phyloP scores from a whole-genome alignment of 2,113 vertebrate genomes.

The Oxyura jamaicensis region DNA sequence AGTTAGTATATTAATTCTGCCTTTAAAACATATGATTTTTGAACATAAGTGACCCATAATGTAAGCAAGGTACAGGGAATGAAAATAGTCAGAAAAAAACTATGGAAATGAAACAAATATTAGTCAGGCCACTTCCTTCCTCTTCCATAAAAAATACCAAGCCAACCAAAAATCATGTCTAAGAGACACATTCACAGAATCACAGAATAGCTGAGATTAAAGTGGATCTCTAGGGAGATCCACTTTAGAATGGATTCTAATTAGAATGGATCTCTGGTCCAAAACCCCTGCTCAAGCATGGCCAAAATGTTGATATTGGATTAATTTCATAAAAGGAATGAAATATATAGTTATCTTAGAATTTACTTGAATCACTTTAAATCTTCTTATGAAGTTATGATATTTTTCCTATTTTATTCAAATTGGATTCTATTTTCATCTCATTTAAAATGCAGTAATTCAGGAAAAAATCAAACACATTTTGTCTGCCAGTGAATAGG shows the following conservation, averaged over 20 bases:
- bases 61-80: neutral
- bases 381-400: neutral
- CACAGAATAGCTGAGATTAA: neutral
- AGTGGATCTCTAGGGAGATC: neutral
- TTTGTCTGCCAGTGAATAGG: constrained; percentile 36
- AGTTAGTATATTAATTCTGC: neutral
- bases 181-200: neutral
- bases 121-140: neutral
- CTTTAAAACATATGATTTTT: neutral
- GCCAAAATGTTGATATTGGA: neutral
- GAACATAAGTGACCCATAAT: neutral
- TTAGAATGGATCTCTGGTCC: neutral
- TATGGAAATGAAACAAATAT: neutral
- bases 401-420: neutral
- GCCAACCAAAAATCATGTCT: neutral
- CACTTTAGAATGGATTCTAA: too few relatives aligned
- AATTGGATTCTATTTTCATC: neutral
- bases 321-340: neutral
- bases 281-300: neutral
- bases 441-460: constrained; percentile 23
- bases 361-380: neutral
- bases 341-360: neutral
- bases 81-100: neutral
- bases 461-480: constrained; percentile 45
- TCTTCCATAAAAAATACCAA: neutral